phyloP scores from a whole-genome alignment of 2,888 invertebrate species.

The Drosophila colorata region DNA sequence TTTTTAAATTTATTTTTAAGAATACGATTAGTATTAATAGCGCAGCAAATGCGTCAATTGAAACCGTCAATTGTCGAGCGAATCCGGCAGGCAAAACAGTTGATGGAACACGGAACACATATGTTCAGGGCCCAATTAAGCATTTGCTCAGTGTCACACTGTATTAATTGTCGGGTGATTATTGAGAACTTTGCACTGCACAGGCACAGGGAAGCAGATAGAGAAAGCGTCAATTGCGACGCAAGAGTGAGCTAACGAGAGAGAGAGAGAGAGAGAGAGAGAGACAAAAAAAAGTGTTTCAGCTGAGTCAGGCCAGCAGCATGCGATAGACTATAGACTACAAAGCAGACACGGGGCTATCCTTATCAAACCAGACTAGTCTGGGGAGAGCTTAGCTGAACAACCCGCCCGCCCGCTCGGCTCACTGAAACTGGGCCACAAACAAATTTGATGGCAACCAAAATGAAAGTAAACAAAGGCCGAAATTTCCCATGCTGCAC shows the following conservation, averaged over 20 bases:
- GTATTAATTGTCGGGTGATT: constrained; percentile 23
- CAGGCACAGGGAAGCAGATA: background rate
- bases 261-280: background rate
- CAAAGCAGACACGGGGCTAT: constrained; percentile 10
- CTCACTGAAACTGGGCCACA: constrained; percentile 43
- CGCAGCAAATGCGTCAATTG: constrained; percentile 28
- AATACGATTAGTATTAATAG: constrained; percentile 31
- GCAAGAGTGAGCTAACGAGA: background rate
- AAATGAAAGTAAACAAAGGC: constrained; percentile 58
- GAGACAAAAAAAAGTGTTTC: constrained; percentile 9
- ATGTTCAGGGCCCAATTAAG: constrained; percentile 6
- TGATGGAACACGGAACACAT: constrained; percentile 38
- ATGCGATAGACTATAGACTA: constrained; percentile 7
- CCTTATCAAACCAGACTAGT: constrained; percentile 38
- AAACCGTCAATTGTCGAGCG: constrained; percentile 24
- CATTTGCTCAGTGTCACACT: constrained; percentile 27
- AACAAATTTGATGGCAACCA: constrained; percentile 36
- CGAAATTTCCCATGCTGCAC: constrained; percentile 43
- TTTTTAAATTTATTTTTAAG: constrained; percentile 46
- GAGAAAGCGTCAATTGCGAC: constrained; percentile 46
- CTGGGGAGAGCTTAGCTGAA: background rate
- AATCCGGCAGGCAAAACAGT: constrained; percentile 20
- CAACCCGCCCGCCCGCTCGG: background rate
- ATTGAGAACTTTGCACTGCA: constrained; percentile 20
- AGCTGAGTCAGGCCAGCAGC: constrained; percentile 36